Conservation (phyloP, 1,140 invertebrate genomes). For the Triops longicaudatus region DNA sequence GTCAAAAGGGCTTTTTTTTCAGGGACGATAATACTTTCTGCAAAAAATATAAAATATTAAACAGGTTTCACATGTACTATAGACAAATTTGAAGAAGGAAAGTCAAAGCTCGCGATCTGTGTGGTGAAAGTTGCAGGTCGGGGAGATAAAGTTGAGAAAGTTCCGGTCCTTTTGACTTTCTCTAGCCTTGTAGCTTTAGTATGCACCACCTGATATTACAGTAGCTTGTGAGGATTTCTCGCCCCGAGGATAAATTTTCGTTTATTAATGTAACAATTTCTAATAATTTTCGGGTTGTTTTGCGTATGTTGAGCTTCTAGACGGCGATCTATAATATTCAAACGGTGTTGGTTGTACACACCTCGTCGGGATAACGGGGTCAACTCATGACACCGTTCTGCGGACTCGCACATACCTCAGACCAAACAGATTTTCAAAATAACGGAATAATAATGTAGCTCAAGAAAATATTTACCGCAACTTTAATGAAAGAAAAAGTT, state of each 20-base stretch:
- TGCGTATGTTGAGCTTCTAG: too few species aligned
- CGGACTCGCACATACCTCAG: background rate
- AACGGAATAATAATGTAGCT: background rate
- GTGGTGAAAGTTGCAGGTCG: background rate
- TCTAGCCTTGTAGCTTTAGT: background rate
- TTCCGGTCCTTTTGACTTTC: slow-evolving; percentile 5
- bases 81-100: background rate
- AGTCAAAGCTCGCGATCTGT: background rate
- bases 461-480: background rate
- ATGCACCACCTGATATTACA: background rate
- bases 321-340: background rate
- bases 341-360: background rate
- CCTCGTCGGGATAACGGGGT: background rate
- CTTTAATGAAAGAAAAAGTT: background rate
- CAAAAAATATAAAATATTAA: too few species aligned
- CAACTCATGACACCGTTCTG: background rate
- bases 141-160: slow-evolving; percentile 5
- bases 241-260: too few species aligned
- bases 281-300: too few species aligned
- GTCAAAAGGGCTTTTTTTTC: background rate
- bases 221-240: too few species aligned
- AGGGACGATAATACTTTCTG: background rate
- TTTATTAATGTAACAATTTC: too few species aligned
- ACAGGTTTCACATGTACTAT: background rate
- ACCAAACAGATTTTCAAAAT: background rate